phyloP scores from a whole-genome alignment of 2,888 invertebrate genomes.

The Tenodera sinensis region DNA sequence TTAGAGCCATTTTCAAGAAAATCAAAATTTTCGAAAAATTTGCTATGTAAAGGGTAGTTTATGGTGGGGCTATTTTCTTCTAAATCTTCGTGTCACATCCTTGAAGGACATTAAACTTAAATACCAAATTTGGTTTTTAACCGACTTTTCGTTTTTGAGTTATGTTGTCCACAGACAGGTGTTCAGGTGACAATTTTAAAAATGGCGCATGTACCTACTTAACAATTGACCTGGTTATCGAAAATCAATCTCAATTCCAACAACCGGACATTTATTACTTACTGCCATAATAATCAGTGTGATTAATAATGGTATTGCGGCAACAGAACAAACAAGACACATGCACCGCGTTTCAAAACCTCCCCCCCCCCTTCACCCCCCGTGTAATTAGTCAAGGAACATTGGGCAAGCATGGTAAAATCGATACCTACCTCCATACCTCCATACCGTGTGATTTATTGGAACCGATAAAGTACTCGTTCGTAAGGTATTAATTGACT shows the following conservation, averaged over 20 bases:
- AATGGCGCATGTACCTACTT: not conserved
- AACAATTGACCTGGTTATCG: not conserved
- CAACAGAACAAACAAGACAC: not conserved
- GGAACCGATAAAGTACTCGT: not conserved
- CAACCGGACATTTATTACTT: not conserved
- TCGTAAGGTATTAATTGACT: not conserved
- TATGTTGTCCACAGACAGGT: too few species aligned
- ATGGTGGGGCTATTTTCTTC: too few species aligned
- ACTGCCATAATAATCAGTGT: not conserved
- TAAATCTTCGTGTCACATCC: too few species aligned
- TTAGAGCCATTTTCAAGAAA: too few species aligned
- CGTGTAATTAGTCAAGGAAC: not conserved
- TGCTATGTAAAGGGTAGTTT: too few species aligned
- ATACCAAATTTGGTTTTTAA: too few species aligned
- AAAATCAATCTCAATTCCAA: not conserved
- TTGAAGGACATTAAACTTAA: too few species aligned
- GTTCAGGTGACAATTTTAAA: too few species aligned
- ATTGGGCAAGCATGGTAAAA: not conserved
- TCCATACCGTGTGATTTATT: not conserved
- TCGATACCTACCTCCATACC: not conserved
- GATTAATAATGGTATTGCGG: not conserved
- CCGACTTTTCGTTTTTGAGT: too few species aligned
- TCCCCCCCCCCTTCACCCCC: not conserved
- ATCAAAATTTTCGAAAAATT: too few species aligned
- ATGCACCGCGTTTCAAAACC: not conserved